Conservation (phyloP, 2,888 invertebrate species). For the Ophion ellenae region DNA sequence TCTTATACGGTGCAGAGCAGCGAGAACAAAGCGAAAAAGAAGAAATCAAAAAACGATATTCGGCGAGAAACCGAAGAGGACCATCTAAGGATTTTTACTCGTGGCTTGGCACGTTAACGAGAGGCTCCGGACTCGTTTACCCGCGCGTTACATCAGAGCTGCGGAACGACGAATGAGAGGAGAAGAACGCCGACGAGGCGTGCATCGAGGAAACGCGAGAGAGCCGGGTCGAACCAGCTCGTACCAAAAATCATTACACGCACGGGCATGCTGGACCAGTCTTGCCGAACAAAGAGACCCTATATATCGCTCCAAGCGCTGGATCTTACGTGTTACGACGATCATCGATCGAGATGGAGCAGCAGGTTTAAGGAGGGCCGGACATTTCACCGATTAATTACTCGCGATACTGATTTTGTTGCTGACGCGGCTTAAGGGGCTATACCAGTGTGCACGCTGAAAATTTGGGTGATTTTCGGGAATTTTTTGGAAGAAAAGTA, state of each 20-base stretch:
- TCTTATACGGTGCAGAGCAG: conserved; percentile 1
- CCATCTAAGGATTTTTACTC: conserved; percentile 31
- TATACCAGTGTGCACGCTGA: no score
- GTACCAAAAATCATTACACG: conserved; percentile 53
- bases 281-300: neutral
- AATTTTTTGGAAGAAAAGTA: no score
- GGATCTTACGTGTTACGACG: neutral
- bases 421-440: no score
- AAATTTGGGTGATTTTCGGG: no score
- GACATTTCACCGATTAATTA: no score
- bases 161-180: conserved; percentile 3
- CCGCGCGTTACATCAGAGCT: neutral
- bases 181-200: neutral
- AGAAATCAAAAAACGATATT: conserved; percentile 2
- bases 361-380: no score
- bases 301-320: neutral
- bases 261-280: neutral
- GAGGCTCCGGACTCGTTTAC: conserved; percentile 19
- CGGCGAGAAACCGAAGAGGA: conserved; percentile 18
- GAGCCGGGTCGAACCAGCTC: conserved; percentile 42
- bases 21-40: neutral
- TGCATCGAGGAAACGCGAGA: conserved; percentile 7
- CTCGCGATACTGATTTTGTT: no score
- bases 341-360: no score
- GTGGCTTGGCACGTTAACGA: conserved; percentile 18